Percentiles rank a stretch among this genome's conserved stretches.
These are phyloP conservation scores for Epirrita christyi DNA, from an alignment of 2,888 invertebrate species.

Conservation along the genomic window DNA sequence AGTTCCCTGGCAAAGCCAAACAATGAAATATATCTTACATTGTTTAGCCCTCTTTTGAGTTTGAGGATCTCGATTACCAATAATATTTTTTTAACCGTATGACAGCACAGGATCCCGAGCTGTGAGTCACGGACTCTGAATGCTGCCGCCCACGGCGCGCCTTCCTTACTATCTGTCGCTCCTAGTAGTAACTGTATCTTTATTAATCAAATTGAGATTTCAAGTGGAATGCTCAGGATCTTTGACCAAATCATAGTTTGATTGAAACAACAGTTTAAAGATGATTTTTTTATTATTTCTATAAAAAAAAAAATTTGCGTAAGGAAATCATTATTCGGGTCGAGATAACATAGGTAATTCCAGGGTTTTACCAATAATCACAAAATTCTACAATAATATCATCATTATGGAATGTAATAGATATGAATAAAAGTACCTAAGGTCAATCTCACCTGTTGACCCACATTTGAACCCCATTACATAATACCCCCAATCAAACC, in stretches of 20 bases:
- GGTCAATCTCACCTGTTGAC: conserved; percentile 33
- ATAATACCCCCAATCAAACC: conserved; percentile 35
- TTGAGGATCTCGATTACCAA: conserved; percentile 25
- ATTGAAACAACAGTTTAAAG: not conserved
- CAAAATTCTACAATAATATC: no score
- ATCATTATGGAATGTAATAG: not conserved
- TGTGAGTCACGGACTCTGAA: conserved; percentile 54
- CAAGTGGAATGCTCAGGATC: conserved; percentile 38
- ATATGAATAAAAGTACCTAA: conserved; percentile 2
- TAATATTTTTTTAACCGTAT: conserved; percentile 36
- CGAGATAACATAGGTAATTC: no score
- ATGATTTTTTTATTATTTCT: not conserved
- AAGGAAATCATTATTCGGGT: no score
- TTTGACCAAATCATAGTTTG: conserved; percentile 26
- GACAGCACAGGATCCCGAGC: conserved; percentile 41
- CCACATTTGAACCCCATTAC: conserved; percentile 25
- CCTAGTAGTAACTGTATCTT: conserved; percentile 41
- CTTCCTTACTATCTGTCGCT: conserved; percentile 48
- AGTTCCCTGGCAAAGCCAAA: conserved; percentile 3
- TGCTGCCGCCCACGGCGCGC: conserved; percentile 50
- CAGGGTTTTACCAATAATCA: no score
- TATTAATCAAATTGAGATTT: conserved; percentile 38
- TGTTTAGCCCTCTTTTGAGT: conserved; percentile 13
- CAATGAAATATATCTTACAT: not conserved
- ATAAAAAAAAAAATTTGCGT: no score